Evolutionary conservation across 2,797 vertebrate genomes (phyloP), one percentile per base, ranked within the genome.

Genomic region (Thamnophis elegans): DNA sequence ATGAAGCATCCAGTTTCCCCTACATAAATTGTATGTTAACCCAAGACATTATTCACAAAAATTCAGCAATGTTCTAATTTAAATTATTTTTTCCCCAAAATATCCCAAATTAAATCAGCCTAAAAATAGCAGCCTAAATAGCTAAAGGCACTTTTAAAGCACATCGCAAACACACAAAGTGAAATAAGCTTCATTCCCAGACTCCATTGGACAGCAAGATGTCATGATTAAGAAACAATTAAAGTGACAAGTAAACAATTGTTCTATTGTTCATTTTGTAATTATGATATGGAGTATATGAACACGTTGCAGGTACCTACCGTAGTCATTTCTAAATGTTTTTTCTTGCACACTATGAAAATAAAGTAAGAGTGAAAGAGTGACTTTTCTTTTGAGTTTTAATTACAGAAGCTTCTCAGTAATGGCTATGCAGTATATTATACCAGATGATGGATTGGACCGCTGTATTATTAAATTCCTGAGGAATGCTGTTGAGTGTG

Each of bases 161-260:
- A 78, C 36, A 78, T 78, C 0, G 0, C 73, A 42, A 78, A 25
- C 18, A 78, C 36, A 78, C 36, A 10, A 47, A 73, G 32, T 73
- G 18, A 73, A 32, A 73, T 18, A 73, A 82, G 10, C 78, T 47
- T 47, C 36, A 47, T 82, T 82, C 20, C 36, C 89, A 0, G 90
- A 65, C 60, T 47, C 42, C 42, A 94, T 26, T n/a, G 73, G 53
- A 65, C 85, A 20, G 0, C 16, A 91, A 60, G 55, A 68, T 28
- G 5, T 65, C 78, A 78, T 89, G 94, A 90, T 88, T 94, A 93
- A 95, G 92, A 95, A 96, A 95, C 86, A 94, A 95, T 96, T 96
- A 96, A 60, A 16, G 0, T 36, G 93, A 90, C 94, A 93, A 96
- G 89, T 93, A 90, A 97, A 92, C 1, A 0, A 68, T 47, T 93